These are phyloP conservation scores for Drosophila funebris DNA, from an alignment of 1,140 invertebrate species.

Conservation along the genomic window DNA sequence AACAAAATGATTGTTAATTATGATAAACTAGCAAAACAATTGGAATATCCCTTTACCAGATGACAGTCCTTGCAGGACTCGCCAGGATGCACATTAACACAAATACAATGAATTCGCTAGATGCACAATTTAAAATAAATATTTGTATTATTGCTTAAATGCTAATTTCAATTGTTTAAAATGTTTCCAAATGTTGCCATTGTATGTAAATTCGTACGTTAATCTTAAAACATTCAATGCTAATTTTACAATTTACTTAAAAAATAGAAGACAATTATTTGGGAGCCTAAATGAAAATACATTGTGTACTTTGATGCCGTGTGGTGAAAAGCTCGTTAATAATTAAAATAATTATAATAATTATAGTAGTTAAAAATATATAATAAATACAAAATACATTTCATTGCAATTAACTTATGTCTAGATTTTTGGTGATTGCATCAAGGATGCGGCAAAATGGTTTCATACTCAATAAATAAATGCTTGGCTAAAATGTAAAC, in stretches of 20 bases:
- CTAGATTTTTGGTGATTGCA: slow-evolving; percentile 45
- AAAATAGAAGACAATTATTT: background rate
- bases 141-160: slow-evolving; percentile 14
- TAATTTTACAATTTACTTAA: slow-evolving; percentile 16
- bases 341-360: slow-evolving; percentile 5
- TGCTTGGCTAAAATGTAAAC: slow-evolving; percentile 33
- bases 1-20: too few relatives aligned
- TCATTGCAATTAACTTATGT: slow-evolving; percentile 14
- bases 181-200: slow-evolving; percentile 28
- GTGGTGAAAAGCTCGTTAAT: slow-evolving; percentile 11
- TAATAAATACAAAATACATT: slow-evolving; percentile 22
- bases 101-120: too few relatives aligned
- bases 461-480: slow-evolving; percentile 40
- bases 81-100: too few relatives aligned
- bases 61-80: too few relatives aligned
- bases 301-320: slow-evolving; percentile 1
- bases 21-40: too few relatives aligned
- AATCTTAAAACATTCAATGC: slow-evolving; percentile 35
- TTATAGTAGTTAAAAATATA: slow-evolving; percentile 3
- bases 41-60: too few relatives aligned
- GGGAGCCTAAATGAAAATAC: background rate
- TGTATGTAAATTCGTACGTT: slow-evolving; percentile 49
- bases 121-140: slow-evolving; percentile 34
- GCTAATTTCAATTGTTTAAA: slow-evolving; percentile 10
- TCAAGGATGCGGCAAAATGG: slow-evolving; percentile 31